Percentiles rank a stretch among this genome's conserved stretches.
Conservation (phyloP, 2,113 vertebrate genomes). For the Psephotus haematonotus region DNA sequence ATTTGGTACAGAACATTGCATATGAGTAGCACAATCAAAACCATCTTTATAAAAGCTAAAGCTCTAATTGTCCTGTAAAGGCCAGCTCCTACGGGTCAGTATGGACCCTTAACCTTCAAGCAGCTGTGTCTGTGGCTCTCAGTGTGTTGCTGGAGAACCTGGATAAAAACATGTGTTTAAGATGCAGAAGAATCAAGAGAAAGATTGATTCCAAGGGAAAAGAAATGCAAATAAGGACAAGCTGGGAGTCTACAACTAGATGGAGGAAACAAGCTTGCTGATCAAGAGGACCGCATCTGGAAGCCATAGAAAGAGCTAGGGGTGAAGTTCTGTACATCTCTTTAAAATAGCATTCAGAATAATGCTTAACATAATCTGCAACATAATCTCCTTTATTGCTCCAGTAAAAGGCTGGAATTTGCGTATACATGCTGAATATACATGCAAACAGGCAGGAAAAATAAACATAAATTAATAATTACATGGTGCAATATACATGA, state of each 20-base stretch:
- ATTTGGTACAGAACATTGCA: not conserved
- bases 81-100: not conserved
- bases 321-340: not conserved
- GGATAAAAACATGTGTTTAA: not conserved
- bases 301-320: not conserved
- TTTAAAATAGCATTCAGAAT: not conserved
- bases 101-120: not conserved
- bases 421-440: not conserved
- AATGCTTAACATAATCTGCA: not conserved
- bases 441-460: slow-evolving; percentile 1
- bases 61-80: not conserved
- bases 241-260: not conserved
- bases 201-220: not conserved
- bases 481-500: slow-evolving; percentile 24
- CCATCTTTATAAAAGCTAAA: not conserved
- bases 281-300: not conserved
- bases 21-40: not conserved
- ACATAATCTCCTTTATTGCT: not conserved
- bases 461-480: slow-evolving; percentile 32
- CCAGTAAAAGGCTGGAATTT: not conserved
- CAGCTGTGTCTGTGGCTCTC: not conserved
- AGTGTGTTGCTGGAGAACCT: not conserved
- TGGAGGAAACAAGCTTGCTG: not conserved
- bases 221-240: not conserved
- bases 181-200: not conserved